These are phyloP conservation scores for Lamprotornis superbus DNA, from an alignment of 2,113 vertebrate species.

Conservation along the genomic window DNA sequence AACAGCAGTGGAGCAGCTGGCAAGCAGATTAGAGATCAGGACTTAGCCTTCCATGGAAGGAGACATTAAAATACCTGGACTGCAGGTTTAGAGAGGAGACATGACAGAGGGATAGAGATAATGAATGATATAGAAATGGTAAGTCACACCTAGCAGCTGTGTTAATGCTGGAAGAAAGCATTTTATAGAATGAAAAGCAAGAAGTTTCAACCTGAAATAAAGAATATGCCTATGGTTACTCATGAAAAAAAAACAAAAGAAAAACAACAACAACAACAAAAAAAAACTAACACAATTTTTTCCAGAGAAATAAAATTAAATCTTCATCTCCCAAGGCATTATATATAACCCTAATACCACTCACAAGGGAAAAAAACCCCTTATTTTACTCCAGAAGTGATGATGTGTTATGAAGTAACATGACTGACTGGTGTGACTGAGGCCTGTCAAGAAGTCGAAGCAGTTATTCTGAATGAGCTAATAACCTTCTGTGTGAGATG, in stretches of 20 bases:
- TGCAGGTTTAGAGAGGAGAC: conserved; percentile 46
- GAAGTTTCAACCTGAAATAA: neutral
- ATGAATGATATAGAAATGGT: conserved; percentile 26
- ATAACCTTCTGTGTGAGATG: neutral
- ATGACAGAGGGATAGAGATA: conserved; percentile 54
- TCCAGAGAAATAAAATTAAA: neutral
- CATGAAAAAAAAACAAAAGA: neutral
- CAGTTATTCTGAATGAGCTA: neutral
- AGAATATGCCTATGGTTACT: neutral
- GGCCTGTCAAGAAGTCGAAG: neutral
- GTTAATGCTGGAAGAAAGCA: neutral
- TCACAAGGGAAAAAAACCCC: fast-evolving
- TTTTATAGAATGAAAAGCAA: neutral
- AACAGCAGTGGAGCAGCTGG: conserved; percentile 57
- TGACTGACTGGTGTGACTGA: neutral
- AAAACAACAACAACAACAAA: neutral
- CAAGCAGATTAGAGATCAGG: conserved; percentile 38
- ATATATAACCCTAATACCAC: neutral
- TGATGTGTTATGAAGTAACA: neutral
- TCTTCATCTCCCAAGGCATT: neutral
- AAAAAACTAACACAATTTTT: neutral
- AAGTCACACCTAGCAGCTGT: conserved; percentile 5
- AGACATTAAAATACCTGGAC: conserved; percentile 53
- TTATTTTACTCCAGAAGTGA: neutral
- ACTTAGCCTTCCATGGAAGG: conserved; percentile 52